phyloP scores from a whole-genome alignment of 2,113 vertebrate species.

The Apodemus sylvaticus region DNA sequence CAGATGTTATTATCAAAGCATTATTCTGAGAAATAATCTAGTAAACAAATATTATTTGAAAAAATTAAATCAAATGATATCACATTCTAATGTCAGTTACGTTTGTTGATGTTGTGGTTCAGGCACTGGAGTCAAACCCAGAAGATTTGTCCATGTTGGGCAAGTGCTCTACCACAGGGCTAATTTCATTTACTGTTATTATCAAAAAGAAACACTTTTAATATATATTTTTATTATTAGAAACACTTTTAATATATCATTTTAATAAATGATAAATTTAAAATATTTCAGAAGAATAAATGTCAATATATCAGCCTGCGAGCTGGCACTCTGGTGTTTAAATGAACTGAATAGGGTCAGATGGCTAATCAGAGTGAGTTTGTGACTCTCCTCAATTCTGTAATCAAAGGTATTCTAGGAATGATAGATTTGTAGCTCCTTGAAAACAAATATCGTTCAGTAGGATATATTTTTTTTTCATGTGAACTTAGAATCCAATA shows the following conservation, averaged over 20 bases:
- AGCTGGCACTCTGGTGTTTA: not conserved
- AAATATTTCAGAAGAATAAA: constrained; percentile 1
- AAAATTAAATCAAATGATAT: not conserved
- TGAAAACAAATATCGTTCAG: not conserved
- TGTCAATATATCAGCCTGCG: not conserved
- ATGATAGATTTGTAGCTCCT: not conserved
- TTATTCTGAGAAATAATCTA: not conserved
- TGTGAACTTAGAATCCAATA: constrained; percentile 10
- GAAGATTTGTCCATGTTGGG: not conserved
- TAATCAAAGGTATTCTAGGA: not conserved
- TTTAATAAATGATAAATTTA: not conserved
- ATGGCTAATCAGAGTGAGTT: not conserved
- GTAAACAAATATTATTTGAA: not conserved
- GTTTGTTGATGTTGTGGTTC: not conserved
- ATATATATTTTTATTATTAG: too few relatives aligned
- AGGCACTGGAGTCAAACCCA: not conserved
- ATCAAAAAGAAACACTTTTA: not conserved
- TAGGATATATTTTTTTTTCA: not conserved
- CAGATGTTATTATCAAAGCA: constrained; percentile 9
- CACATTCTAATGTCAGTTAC: not conserved
- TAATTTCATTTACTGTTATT: not conserved
- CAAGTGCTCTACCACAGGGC: not conserved
- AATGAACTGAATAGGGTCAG: not conserved
- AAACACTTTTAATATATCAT: not conserved
- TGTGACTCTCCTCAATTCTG: not conserved